Conservation (phyloP, 2,797 vertebrate genomes). For the Ctenopoma multispine region DNA sequence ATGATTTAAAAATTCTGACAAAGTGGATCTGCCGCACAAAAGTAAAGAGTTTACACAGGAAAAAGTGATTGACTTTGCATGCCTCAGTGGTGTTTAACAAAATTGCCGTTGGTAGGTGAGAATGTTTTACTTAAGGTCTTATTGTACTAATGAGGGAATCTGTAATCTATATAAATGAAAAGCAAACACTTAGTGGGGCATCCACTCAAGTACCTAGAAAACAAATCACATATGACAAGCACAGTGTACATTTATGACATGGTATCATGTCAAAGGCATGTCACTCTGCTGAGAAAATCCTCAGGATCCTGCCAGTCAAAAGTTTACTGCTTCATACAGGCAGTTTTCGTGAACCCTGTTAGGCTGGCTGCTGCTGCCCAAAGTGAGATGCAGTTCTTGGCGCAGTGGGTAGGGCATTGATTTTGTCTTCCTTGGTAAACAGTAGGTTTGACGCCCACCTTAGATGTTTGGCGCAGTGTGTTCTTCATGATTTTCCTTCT, state of each 20-base stretch:
- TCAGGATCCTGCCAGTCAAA: conserved; percentile 8
- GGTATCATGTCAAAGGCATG: neutral
- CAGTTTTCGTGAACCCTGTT: conserved; percentile 3
- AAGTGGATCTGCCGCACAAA: neutral
- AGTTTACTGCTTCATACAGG: conserved; percentile 28
- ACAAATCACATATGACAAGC: neutral
- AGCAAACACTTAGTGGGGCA: neutral
- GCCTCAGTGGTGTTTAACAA: neutral
- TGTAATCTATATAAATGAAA: neutral
- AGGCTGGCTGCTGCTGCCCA: conserved; percentile 36
- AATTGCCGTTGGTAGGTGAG: neutral
- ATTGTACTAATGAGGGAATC: too few relatives aligned
- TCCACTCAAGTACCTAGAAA: neutral
- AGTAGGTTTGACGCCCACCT: conserved; percentile 67
- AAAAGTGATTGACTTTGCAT: neutral
- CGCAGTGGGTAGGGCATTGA: conserved; percentile 69
- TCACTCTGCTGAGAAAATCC: conserved; percentile 10
- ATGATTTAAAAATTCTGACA: neutral
- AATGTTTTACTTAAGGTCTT: neutral
- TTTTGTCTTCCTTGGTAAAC: conserved; percentile 67
- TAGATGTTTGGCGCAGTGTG: conserved; percentile 64
- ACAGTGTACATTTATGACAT: neutral
- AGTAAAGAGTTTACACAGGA: neutral
- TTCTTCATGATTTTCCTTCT: conserved; percentile 48
- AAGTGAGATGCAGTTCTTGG: conserved; percentile 53